Evolutionary conservation across 2,888 invertebrate species (phyloP).

Genomic region (Amphipyra berbera): DNA sequence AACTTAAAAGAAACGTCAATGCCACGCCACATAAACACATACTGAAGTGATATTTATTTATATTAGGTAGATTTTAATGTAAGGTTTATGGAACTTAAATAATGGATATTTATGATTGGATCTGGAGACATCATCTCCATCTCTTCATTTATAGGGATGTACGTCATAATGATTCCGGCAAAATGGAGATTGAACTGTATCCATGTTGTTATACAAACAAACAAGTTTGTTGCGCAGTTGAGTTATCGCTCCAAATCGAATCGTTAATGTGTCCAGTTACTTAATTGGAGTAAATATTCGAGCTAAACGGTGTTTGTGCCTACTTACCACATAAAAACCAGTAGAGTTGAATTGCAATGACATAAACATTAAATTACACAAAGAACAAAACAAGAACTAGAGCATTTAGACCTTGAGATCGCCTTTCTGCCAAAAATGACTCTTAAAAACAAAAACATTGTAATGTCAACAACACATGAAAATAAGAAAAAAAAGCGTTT

Average conservation of each 20-base stretch:
- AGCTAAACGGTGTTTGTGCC: constrained; percentile 19
- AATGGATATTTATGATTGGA: constrained; percentile 1
- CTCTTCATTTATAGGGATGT: constrained; percentile 21
- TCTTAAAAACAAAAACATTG: constrained; percentile 69
- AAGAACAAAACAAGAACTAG: constrained; percentile 67
- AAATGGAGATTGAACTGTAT: constrained; percentile 52
- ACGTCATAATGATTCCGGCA: constrained; percentile 46
- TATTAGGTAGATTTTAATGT: not conserved
- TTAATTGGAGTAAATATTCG: constrained; percentile 50
- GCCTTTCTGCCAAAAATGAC: constrained; percentile 68
- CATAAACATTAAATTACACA: constrained; percentile 46
- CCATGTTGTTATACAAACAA: constrained; percentile 63
- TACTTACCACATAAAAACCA: constrained; percentile 38
- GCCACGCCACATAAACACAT: not conserved
- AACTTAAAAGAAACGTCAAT: constrained; percentile 22
- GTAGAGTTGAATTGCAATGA: constrained; percentile 45
- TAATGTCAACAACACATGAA: constrained; percentile 64
- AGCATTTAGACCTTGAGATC: constrained; percentile 76
- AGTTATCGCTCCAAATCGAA: constrained; percentile 67
- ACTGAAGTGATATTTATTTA: constrained; percentile 3
- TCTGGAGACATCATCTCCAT: constrained; percentile 16
- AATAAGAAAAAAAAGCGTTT: constrained; percentile 56
- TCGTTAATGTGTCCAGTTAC: constrained; percentile 54
- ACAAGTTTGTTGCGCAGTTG: constrained; percentile 77
- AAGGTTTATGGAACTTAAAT: not conserved